Evolutionary conservation across 2,888 invertebrate genomes (phyloP).

Genomic region (Drepanosiphum platanoidis): DNA sequence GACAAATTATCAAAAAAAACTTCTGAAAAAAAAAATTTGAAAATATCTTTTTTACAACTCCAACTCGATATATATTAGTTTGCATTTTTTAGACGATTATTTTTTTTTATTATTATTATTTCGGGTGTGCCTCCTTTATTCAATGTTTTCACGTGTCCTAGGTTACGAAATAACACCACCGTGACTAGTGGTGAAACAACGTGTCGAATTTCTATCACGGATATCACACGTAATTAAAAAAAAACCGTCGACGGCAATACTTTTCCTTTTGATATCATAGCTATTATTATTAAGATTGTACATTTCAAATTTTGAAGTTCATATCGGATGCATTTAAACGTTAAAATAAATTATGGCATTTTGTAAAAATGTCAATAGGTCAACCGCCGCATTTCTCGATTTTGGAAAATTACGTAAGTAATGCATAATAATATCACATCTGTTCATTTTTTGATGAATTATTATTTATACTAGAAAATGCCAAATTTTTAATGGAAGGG

Average conservation of each 20-base stretch:
- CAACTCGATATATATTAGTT: not conserved
- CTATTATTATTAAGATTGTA: not conserved
- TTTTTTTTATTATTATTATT: not conserved
- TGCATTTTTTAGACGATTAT: slow-evolving; percentile 1
- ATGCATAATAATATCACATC: not conserved
- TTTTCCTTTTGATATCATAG: slow-evolving; percentile 26
- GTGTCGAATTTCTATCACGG: slow-evolving; percentile 57
- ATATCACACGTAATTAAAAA: slow-evolving; percentile 33
- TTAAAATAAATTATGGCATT: not conserved
- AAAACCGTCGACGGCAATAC: slow-evolving; percentile 10
- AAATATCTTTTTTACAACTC: slow-evolving; percentile 7
- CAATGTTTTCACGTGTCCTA: not conserved
- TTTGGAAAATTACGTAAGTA: not conserved
- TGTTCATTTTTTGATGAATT: not conserved
- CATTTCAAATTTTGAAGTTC: not conserved
- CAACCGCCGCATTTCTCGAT: not conserved
- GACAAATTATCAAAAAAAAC: slow-evolving; percentile 3
- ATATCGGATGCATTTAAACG: not conserved
- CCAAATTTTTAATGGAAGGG: too few species aligned
- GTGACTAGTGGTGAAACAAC: slow-evolving; percentile 58
- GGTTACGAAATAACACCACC: slow-evolving; percentile 49
- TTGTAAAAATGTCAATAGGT: not conserved
- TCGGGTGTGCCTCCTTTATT: not conserved
- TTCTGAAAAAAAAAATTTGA: not conserved
- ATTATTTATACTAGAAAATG: too few species aligned